Percentiles rank a stretch among this genome's conserved stretches.
phyloP scores from a whole-genome alignment of 2,888 invertebrate species.

The Dynastes tityus region DNA sequence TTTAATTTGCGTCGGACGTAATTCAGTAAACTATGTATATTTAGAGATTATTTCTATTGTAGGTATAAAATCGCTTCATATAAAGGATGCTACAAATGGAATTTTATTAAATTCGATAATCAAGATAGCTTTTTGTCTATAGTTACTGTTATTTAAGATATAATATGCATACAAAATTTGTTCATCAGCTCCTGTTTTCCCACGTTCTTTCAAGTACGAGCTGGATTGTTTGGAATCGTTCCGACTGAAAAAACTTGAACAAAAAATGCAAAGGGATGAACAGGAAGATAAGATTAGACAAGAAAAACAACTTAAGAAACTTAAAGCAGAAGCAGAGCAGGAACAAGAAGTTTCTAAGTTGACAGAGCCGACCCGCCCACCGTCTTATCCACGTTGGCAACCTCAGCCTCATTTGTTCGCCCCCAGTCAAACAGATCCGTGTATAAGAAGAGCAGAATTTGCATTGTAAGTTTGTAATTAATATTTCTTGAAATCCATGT shows the following conservation, averaged over 20 bases:
- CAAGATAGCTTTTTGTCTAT: too few species aligned
- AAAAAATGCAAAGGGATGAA: slow-evolving; percentile 62
- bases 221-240: slow-evolving; percentile 72
- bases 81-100: too few species aligned
- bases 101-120: too few species aligned
- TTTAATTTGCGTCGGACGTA: too few species aligned
- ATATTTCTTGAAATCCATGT: too few species aligned
- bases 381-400: slow-evolving; percentile 71
- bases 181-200: slow-evolving; percentile 69
- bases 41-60: too few species aligned
- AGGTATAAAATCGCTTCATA: too few species aligned
- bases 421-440: slow-evolving; percentile 62
- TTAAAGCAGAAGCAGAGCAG: slow-evolving; percentile 51
- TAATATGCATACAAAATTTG: slow-evolving; percentile 41
- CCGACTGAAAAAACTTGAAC: slow-evolving; percentile 66
- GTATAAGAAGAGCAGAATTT: slow-evolving; percentile 64
- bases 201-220: slow-evolving; percentile 75
- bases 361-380: slow-evolving; percentile 55
- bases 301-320: slow-evolving; percentile 38
- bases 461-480: slow-evolving; percentile 60
- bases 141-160: too few species aligned
- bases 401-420: slow-evolving; percentile 72
- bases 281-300: slow-evolving; percentile 55
- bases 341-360: neutral
- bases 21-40: too few species aligned